A percentile compares a stretch with the other conserved stretches of the same genome.
phyloP scores from a whole-genome alignment of 53 echinoderm and acorn worm genomes.

The Paelopatides confundens region DNA sequence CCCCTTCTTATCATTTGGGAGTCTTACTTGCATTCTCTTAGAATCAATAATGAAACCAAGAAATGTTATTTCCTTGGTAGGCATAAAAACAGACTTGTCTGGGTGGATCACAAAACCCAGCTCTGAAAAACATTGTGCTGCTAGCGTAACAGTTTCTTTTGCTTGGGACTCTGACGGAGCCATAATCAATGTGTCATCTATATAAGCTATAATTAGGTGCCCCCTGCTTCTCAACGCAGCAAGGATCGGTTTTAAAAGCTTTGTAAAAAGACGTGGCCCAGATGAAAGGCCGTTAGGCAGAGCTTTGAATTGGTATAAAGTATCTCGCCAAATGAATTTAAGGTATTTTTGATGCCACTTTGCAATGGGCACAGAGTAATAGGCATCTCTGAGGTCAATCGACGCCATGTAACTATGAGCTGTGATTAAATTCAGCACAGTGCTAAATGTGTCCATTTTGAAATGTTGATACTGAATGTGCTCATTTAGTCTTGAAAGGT shows the following conservation, averaged over 20 bases:
- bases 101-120: conserved; percentile 62
- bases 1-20: too few species aligned
- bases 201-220: not conserved
- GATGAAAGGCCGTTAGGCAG: conserved; percentile 57
- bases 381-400: conserved; percentile 64
- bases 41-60: too few species aligned
- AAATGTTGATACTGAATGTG: conserved; percentile 53
- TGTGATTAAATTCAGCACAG: conserved; percentile 36
- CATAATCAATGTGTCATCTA: conserved; percentile 50
- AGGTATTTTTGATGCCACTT: conserved; percentile 40
- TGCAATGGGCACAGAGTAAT: conserved; percentile 64
- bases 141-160: not conserved
- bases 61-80: too few species aligned
- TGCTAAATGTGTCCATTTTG: conserved; percentile 63
- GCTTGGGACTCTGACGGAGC: too few species aligned
- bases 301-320: conserved; percentile 43
- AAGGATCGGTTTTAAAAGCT: conserved; percentile 53
- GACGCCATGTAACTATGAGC: conserved; percentile 54
- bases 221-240: conserved; percentile 3
- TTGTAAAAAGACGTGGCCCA: conserved; percentile 64
- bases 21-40: too few species aligned
- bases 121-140: conserved; percentile 27
- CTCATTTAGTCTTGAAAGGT: conserved; percentile 58
- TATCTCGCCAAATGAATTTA: conserved; percentile 36
- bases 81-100: too few species aligned